These are phyloP conservation scores for Synaphobranchus kaupii DNA, from an alignment of 2,797 vertebrate genomes.

Conservation along the genomic window DNA sequence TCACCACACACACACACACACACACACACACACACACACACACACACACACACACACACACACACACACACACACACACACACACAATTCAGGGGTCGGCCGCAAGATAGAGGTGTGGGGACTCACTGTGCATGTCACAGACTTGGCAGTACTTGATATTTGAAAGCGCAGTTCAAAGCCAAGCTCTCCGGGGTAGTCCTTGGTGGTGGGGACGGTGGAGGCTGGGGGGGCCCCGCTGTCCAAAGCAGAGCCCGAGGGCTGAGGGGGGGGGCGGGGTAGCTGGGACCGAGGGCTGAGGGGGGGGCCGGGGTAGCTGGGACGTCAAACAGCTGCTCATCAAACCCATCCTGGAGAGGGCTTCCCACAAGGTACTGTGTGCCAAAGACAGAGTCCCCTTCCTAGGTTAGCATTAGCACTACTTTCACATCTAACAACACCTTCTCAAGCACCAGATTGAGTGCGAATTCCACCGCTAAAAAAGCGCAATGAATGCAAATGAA, in stretches of 20 bases:
- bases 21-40: too few relatives aligned
- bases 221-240: constrained; percentile 44
- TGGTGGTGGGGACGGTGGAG: constrained; percentile 65
- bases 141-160: constrained; percentile 73
- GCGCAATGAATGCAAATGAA: too few relatives aligned
- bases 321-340: constrained; percentile 38
- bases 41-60: too few relatives aligned
- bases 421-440: neutral
- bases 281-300: constrained; percentile 35
- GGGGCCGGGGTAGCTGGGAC: constrained; percentile 23
- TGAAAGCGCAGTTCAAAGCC: constrained; percentile 68
- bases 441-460: too few relatives aligned
- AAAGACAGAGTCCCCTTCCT: constrained; percentile 26
- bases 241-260: constrained; percentile 41
- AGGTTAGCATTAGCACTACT: neutral
- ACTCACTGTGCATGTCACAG: constrained; percentile 77
- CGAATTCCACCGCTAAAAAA: too few relatives aligned
- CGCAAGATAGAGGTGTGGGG: neutral
- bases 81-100: neutral
- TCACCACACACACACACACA: too few relatives aligned
- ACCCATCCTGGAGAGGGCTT: constrained; percentile 11
- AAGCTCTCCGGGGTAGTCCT: constrained; percentile 64
- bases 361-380: constrained; percentile 29
- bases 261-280: constrained; percentile 23
- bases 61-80: too few relatives aligned